These are phyloP conservation scores for Hydropotes inermis DNA, from an alignment of 2,113 vertebrate species.

Conservation along the genomic window DNA sequence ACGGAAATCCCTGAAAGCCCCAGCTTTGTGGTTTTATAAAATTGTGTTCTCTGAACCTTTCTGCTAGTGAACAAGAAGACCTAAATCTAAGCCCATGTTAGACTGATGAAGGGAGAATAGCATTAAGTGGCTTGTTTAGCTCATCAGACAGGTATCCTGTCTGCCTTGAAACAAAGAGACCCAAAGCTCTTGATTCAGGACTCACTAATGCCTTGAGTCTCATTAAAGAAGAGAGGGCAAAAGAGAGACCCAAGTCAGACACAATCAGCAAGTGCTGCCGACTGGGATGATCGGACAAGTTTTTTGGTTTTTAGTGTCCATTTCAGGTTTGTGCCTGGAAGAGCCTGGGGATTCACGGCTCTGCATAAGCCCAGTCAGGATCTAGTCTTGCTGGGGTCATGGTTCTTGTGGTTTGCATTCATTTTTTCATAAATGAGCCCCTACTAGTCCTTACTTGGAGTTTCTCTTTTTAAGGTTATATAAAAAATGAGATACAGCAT, in stretches of 20 bases:
- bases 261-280: neutral
- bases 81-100: neutral
- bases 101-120: neutral
- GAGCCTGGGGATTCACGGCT: neutral
- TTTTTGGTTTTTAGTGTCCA: neutral
- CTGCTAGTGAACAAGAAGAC: neutral
- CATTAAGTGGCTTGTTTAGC: neutral
- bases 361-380: neutral
- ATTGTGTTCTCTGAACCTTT: neutral
- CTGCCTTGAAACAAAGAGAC: neutral
- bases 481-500: neutral
- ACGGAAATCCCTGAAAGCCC: neutral
- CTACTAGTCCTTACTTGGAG: neutral
- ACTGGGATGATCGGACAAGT: neutral
- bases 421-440: neutral
- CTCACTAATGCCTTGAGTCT: neutral
- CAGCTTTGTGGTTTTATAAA: neutral
- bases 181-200: neutral
- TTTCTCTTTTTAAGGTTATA: neutral
- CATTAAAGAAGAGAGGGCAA: neutral
- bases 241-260: rapidly evolving
- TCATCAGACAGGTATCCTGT: neutral
- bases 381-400: neutral
- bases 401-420: neutral
- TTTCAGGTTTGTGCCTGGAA: neutral